Conservation (phyloP, 2,888 invertebrate species). For the Apodemia duryi region DNA sequence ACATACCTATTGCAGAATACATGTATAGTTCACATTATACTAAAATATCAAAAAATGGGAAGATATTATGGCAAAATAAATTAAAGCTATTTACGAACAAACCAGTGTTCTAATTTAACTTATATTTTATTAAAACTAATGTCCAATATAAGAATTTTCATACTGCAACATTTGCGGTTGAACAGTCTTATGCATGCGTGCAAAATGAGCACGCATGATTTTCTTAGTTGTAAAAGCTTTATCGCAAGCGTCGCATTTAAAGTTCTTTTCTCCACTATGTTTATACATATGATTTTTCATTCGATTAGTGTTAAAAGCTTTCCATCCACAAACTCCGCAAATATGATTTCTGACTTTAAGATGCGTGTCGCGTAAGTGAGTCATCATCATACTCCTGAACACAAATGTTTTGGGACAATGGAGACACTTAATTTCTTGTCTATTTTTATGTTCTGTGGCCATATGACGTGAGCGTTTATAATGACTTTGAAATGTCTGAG, state of each 20-base stretch:
- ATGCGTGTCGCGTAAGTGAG: constrained; percentile 61
- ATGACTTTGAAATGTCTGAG: constrained; percentile 58
- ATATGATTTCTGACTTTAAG: constrained; percentile 61
- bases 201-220: constrained; percentile 64
- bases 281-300: constrained; percentile 74
- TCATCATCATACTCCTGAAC: constrained; percentile 70
- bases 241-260: constrained; percentile 62
- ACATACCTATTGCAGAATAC: no score
- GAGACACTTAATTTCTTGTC: constrained; percentile 61
- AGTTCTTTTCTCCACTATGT: constrained; percentile 70
- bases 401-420: constrained; percentile 70
- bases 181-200: constrained; percentile 56
- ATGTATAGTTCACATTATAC: no score
- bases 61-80: not conserved
- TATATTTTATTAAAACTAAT: constrained; percentile 27
- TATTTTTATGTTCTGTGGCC: constrained; percentile 61
- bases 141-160: constrained; percentile 45
- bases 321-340: constrained; percentile 65
- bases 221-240: constrained; percentile 68
- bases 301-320: constrained; percentile 66
- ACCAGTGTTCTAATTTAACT: not conserved
- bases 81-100: not conserved
- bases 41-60: no score
- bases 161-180: constrained; percentile 41
- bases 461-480: constrained; percentile 64